Base-by-base conservation (phyloP, 2,888 invertebrate genomes). In the Pammene aurita region DNA sequence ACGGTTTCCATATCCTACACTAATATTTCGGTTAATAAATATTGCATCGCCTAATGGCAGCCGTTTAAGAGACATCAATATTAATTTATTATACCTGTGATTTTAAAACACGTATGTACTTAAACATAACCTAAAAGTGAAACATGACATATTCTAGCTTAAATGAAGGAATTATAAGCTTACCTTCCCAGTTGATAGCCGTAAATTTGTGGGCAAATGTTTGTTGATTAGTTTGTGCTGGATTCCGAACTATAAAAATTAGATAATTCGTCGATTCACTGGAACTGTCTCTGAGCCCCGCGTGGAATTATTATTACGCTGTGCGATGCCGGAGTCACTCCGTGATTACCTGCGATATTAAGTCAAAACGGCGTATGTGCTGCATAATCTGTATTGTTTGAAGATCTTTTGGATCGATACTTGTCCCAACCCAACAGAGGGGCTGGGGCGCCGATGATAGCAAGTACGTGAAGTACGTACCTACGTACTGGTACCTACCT, bases 71-170 rank as follows among this genome's bases (percentile, higher is more conserved):
- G 26, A 26, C 26, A 26, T 26, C 26, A 26, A 26, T 26, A 26
- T 26, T 26, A 26, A 26, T 26, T 26, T 26, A 26, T 26, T 26
- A 26, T 26, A 26, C 26, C 26, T 5, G 38, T 41, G 16, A 38
- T 41, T 50, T 50, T 18, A 41, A 48, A 50, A 61, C 50, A 62
- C 9, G 26, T n/a, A 10, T 2, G 7, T 58, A 26, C 26, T 1
- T 26, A 57, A 50, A 54, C 13, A 52, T 61, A 66, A 66, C 66
- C 66, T 66, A 60, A 10, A 60, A 60, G 10, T 34, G 14, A 54
- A 44, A 18, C 11, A 41, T n/a, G 9, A 2, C 16, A 2, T 0
- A 18, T 26, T 41, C 38, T 13, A 50, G 9, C 38, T 26, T 0
- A 16, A 62, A 18, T 52, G 2, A 41, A 16, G 16, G 18, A 14